These are phyloP conservation scores for Caenorhabditis imperialis DNA, from an alignment of 2,888 invertebrate genomes.

Conservation along the genomic window DNA sequence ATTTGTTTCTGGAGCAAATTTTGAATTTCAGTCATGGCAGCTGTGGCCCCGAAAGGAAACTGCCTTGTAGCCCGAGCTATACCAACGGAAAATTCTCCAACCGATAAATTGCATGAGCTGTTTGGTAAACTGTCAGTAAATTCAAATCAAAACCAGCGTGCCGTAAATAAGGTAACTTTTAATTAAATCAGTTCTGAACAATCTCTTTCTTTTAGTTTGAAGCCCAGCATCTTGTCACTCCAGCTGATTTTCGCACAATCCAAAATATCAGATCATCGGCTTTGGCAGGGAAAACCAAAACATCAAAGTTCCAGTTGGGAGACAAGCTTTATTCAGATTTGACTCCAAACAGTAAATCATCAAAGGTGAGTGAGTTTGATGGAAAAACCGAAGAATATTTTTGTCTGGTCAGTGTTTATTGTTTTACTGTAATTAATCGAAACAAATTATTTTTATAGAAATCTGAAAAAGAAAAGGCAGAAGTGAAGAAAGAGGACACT, in stretches of 20 bases:
- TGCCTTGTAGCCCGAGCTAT: slow-evolving; percentile 66
- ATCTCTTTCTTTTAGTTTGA: slow-evolving; percentile 36
- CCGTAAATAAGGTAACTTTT: slow-evolving; percentile 32
- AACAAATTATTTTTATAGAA: slow-evolving; percentile 13
- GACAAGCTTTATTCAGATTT: slow-evolving; percentile 72
- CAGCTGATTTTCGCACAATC: slow-evolving; percentile 75
- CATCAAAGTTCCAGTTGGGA: slow-evolving; percentile 72
- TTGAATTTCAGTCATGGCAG: slow-evolving; percentile 54
- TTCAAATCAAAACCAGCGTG: slow-evolving; percentile 23
- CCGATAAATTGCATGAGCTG: slow-evolving; percentile 51
- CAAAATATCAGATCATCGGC: slow-evolving; percentile 75
- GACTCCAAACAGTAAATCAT: slow-evolving; percentile 19
- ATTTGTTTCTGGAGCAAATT: too few relatives aligned
- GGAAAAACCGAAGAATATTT: too few relatives aligned
- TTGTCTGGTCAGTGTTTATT: too few relatives aligned
- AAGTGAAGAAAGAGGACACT: slow-evolving; percentile 31
- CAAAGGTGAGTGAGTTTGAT: too few relatives aligned
- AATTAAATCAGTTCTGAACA: neutral
- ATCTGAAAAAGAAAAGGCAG: slow-evolving; percentile 12
- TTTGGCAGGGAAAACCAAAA: slow-evolving; percentile 76
- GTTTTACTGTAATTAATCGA: neutral
- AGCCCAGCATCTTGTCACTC: slow-evolving; percentile 47
- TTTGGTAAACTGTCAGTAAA: slow-evolving; percentile 53
- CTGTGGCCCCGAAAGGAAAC: slow-evolving; percentile 51
- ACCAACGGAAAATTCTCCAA: slow-evolving; percentile 32